A percentile compares a stretch with the other conserved stretches of the same genome.
phyloP scores from a whole-genome alignment of 2,113 vertebrate genomes.

The Sapajus apella region DNA sequence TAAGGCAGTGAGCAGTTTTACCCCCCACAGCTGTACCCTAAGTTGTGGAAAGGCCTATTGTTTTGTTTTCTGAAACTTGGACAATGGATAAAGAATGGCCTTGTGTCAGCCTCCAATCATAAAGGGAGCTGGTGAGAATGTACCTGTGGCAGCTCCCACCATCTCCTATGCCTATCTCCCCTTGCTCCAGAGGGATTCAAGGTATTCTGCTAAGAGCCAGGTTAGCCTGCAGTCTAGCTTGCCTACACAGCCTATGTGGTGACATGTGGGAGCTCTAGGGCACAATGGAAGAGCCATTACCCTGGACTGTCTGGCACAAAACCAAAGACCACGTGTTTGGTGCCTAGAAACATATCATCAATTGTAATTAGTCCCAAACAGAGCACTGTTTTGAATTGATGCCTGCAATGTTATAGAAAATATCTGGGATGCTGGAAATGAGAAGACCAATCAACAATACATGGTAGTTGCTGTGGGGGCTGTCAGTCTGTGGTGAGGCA shows the following conservation, averaged over 20 bases:
- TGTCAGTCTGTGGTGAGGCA: not conserved
- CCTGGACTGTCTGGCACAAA: not conserved
- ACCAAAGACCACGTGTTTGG: not conserved
- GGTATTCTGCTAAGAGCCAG: not conserved
- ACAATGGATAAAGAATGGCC: not conserved
- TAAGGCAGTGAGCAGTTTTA: too few relatives aligned
- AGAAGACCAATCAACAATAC: not conserved
- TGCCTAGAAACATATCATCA: not conserved
- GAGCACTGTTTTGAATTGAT: not conserved
- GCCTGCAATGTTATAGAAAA: not conserved
- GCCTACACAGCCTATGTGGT: not conserved
- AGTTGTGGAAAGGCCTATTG: too few relatives aligned
- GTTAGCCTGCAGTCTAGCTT: not conserved
- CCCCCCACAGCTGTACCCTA: too few relatives aligned
- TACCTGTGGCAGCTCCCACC: not conserved
- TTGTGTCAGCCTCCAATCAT: not conserved
- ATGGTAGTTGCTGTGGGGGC: not conserved
- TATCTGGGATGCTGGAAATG: not conserved
- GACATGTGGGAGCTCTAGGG: not conserved
- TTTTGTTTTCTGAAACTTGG: too few relatives aligned
- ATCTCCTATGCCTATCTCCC: not conserved
- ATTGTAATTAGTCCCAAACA: not conserved
- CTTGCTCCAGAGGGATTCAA: not conserved
- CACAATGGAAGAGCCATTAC: not conserved
- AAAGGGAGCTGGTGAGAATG: not conserved